A percentile compares a stretch with the other conserved stretches of the same genome.
These are phyloP conservation scores for Gallinago solitaria DNA, from an alignment of 2,797 vertebrate species.

Conservation along the genomic window DNA sequence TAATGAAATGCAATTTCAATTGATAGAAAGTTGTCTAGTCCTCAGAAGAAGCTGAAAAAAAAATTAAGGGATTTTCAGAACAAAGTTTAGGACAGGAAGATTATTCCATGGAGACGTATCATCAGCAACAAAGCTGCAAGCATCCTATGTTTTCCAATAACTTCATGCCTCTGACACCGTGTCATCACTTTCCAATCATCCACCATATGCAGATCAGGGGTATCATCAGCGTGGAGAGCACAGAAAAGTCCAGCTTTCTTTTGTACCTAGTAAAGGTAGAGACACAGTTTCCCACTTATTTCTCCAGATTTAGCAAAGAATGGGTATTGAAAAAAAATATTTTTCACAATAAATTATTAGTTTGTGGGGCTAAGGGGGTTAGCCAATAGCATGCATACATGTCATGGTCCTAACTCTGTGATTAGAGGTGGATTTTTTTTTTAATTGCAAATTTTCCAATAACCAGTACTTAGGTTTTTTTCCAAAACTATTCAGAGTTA, in stretches of 20 bases:
- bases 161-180: conserved; percentile 58
- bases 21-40: conserved; percentile 48
- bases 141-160: conserved; percentile 65
- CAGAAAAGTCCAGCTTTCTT: not conserved
- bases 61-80: conserved; percentile 61
- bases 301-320: not conserved
- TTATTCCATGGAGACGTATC: conserved; percentile 52
- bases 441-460: not conserved
- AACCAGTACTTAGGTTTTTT: accelerated
- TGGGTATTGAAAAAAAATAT: not conserved
- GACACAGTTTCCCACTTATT: not conserved
- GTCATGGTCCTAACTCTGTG: not conserved
- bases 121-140: conserved; percentile 44
- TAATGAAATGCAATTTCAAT: conserved; percentile 56
- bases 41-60: conserved; percentile 51
- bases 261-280: not conserved
- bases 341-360: not conserved
- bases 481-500: not conserved
- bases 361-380: not conserved
- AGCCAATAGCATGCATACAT: not conserved
- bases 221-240: not conserved
- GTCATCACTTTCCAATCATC: not conserved
- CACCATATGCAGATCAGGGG: not conserved
- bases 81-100: conserved; percentile 40
- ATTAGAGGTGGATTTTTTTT: not conserved